Evolutionary conservation across 2,113 vertebrate genomes (phyloP).

Genomic region (Triplophysa dalaica): DNA sequence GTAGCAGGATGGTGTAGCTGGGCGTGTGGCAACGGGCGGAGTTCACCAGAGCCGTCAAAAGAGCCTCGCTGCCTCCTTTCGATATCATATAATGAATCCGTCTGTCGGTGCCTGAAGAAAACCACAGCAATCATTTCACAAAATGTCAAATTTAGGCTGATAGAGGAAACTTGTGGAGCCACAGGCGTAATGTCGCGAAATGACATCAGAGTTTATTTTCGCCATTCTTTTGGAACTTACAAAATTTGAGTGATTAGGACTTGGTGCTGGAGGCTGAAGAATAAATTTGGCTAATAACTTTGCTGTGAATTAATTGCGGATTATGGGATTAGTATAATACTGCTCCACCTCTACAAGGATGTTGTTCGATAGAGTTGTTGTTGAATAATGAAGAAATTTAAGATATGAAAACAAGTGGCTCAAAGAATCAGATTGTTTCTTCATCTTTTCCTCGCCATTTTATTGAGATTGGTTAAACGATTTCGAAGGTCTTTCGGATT

Average conservation of each 20-base stretch:
- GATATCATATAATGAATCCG: conserved; percentile 86
- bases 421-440: background rate
- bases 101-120: conserved; percentile 78
- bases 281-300: conserved; percentile 35
- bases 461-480: background rate
- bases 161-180: background rate
- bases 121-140: background rate
- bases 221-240: conserved; percentile 12
- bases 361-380: background rate
- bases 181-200: background rate
- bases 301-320: conserved; percentile 40
- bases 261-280: conserved; percentile 27
- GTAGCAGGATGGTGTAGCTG: conserved; percentile 76
- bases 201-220: background rate
- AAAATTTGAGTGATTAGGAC: conserved; percentile 25
- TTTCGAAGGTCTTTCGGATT: background rate
- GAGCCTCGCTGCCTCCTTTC: conserved; percentile 87
- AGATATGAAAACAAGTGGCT: background rate
- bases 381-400: background rate
- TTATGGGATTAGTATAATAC: conserved; percentile 39
- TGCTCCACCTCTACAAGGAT: conserved; percentile 20
- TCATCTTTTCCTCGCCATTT: background rate
- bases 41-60: conserved; percentile 79
- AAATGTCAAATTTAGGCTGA: background rate
- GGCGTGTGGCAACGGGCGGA: conserved; percentile 55